Evolutionary conservation across 1,140 invertebrate species (phyloP).

Genomic region (Hycleus phaleratus): DNA sequence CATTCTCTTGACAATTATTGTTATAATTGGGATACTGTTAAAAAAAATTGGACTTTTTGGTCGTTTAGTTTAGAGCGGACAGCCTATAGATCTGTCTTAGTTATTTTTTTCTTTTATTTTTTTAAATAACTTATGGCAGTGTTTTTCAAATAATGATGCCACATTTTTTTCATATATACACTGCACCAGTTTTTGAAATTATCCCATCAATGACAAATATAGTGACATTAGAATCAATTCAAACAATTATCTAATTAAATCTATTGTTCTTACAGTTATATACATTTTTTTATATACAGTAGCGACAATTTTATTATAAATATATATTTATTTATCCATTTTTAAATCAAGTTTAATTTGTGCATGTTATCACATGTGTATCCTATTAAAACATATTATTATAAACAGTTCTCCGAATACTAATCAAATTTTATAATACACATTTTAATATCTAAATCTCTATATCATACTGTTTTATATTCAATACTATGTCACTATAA

Average conservation of each 20-base stretch:
- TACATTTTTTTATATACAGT: conserved; percentile 10
- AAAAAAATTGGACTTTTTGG: too few species aligned
- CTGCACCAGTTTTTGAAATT: conserved; percentile 5
- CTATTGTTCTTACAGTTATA: not conserved
- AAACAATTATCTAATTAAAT: not conserved
- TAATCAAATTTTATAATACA: not conserved
- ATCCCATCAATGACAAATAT: conserved; percentile 4
- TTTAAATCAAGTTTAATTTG: conserved; percentile 3
- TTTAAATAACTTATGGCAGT: conserved; percentile 10
- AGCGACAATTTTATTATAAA: conserved; percentile 3
- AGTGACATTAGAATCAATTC: conserved; percentile 3
- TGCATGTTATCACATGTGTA: conserved; percentile 9
- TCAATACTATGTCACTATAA: conserved; percentile 11
- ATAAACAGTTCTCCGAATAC: not conserved
- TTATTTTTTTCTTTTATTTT: conserved; percentile 4
- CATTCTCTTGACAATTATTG: too few species aligned
- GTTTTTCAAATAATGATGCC: conserved; percentile 7
- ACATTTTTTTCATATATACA: conserved; percentile 3
- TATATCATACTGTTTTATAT: not conserved
- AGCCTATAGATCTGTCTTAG: not conserved
- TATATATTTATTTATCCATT: conserved; percentile 4
- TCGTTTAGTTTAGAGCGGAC: too few species aligned
- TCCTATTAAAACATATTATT: not conserved
- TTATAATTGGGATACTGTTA: too few species aligned
- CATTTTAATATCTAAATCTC: conserved; percentile 6